These are phyloP conservation scores for Metacarcinus magister DNA, from an alignment of 2,888 invertebrate genomes.

Conservation along the genomic window DNA sequence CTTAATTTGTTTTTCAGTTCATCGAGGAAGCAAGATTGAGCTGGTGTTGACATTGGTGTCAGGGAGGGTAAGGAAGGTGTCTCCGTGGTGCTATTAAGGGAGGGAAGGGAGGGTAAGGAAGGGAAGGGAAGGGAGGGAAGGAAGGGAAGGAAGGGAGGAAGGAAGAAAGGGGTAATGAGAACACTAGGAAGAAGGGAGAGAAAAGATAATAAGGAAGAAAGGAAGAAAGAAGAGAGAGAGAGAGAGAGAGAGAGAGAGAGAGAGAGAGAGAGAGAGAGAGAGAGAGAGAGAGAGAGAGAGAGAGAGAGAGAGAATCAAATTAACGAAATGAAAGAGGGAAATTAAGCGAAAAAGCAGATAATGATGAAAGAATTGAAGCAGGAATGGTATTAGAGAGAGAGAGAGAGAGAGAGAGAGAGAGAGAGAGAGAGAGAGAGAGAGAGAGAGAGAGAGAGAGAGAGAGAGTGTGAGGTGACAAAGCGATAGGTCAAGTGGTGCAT, in stretches of 20 bases:
- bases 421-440: conserved; percentile 51
- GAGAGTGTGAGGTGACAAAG: too few species aligned
- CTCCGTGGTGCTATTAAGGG: neutral
- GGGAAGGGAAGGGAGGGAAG: neutral
- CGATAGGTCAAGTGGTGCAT: too few species aligned
- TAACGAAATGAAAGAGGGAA: neutral
- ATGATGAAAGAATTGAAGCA: neutral
- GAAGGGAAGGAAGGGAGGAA: neutral
- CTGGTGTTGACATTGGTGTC: neutral
- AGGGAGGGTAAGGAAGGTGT: neutral
- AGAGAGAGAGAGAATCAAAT: too few species aligned
- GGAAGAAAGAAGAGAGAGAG: neutral
- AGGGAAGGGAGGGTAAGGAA: neutral
- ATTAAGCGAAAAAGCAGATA: neutral
- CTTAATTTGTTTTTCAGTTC: neutral
- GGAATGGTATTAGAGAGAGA: too few species aligned
- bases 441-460: conserved; percentile 57
- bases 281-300: neutral
- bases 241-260: neutral
- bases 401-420: neutral
- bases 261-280: neutral
- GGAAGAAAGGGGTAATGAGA: neutral
- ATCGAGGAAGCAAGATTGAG: neutral
- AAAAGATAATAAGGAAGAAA: neutral
- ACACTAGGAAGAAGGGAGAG: neutral